phyloP scores from a whole-genome alignment of 35 echinoderm and acorn worm genomes.

The Holothuria glaberrima region DNA sequence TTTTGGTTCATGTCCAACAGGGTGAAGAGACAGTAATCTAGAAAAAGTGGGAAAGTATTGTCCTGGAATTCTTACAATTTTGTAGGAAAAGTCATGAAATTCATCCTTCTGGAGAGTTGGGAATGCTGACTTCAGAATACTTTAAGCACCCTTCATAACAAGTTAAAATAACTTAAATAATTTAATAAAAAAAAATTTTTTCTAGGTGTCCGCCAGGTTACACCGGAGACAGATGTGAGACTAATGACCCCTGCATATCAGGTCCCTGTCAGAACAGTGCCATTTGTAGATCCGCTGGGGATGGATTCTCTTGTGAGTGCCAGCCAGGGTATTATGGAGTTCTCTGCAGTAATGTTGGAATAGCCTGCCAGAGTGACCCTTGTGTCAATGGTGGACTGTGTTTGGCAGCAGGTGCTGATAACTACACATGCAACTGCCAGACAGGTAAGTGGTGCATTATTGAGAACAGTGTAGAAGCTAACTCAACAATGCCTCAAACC shows the following conservation, averaged over 20 bases:
- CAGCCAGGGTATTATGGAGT: constrained; percentile 69
- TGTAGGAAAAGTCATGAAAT: no score
- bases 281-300: constrained; percentile 18
- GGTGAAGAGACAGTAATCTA: no score
- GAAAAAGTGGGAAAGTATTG: no score
- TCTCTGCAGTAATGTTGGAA: constrained; percentile 53
- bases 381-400: constrained; percentile 76
- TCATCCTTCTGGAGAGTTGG: no score
- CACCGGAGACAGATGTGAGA: constrained; percentile 66
- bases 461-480: no score
- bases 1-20: no score
- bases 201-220: constrained; percentile 81
- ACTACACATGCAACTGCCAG: constrained; percentile 59
- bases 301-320: constrained; percentile 52
- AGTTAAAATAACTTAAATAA: no score
- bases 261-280: constrained; percentile 72
- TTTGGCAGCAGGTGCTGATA: not conserved
- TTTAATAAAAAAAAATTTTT: no score
- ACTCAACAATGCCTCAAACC: no score
- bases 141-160: no score
- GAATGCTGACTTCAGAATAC: no score
- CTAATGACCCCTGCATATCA: constrained; percentile 50
- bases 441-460: constrained; percentile 23
- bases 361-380: constrained; percentile 62
- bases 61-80: no score